Evolutionary conservation across 30 jellyfish, hydroid and myxozoan species (phyloP).

Genomic region (Chrysaora quinquecirrha): DNA sequence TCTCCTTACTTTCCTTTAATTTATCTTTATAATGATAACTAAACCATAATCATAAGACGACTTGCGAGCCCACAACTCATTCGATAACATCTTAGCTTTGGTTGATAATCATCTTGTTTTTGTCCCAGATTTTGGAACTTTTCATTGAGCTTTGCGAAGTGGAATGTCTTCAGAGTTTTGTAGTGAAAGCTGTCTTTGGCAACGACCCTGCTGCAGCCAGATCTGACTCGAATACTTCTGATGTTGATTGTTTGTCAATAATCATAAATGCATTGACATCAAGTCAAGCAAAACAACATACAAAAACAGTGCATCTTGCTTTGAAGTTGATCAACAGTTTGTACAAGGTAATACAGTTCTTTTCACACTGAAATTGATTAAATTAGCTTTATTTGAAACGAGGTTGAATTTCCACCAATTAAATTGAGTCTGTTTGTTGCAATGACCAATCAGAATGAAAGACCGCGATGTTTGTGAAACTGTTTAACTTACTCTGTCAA

Average conservation of each 20-base stretch:
- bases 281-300: neutral
- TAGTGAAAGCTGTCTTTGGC: constrained; percentile 4
- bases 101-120: too few relatives aligned
- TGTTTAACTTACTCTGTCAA: too few relatives aligned
- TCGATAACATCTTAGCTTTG: too few relatives aligned
- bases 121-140: constrained; percentile 42
- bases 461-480: too few relatives aligned
- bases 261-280: constrained; percentile 13
- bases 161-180: neutral
- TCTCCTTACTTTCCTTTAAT: too few relatives aligned
- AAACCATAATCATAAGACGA: too few relatives aligned
- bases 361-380: neutral
- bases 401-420: too few relatives aligned
- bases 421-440: too few relatives aligned
- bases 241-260: constrained; percentile 7
- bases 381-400: neutral
- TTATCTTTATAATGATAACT: too few relatives aligned
- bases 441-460: too few relatives aligned
- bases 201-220: neutral
- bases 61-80: too few relatives aligned
- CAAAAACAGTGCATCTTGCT: constrained; percentile 16
- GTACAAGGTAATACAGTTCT: constrained; percentile 14
- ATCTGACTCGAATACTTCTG: neutral
- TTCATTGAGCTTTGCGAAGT: constrained; percentile 38
- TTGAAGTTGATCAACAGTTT: constrained; percentile 30